A percentile compares a stretch with the other conserved stretches of the same genome.
Evolutionary conservation across 2,113 vertebrate genomes (phyloP).

Genomic region (Thermophis baileyi): DNA sequence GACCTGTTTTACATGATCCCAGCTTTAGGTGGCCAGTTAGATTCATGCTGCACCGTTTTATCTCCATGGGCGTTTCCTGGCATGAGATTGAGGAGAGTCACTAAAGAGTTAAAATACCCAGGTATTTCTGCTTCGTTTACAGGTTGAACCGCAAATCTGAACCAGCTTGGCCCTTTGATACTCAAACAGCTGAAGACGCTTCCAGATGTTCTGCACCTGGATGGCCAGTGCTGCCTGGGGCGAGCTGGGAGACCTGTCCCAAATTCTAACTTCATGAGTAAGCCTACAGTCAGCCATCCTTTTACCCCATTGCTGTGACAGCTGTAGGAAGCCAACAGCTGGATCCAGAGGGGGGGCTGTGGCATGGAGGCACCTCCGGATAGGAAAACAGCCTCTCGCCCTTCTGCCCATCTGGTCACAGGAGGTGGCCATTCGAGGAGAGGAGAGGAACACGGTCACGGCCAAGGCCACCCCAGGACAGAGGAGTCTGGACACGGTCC

Average conservation of each 20-base stretch:
- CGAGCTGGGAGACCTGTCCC: too few species aligned
- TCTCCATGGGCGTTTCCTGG: not conserved
- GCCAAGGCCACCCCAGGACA: not conserved
- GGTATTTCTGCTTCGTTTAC: not conserved
- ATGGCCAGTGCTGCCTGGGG: not conserved
- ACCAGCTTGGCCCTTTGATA: not conserved
- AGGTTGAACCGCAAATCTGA: not conserved
- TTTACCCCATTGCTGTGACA: not conserved
- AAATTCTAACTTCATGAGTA: not conserved
- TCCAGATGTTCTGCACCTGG: not conserved
- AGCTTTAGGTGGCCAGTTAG: not conserved
- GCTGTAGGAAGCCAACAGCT: not conserved
- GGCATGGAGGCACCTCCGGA: not conserved
- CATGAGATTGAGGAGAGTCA: too few species aligned
- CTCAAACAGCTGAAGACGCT: not conserved
- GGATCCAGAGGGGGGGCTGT: not conserved
- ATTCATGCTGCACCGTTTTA: not conserved
- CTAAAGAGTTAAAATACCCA: not conserved
- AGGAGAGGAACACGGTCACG: not conserved
- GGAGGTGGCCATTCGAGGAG: not conserved
- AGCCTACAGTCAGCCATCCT: not conserved
- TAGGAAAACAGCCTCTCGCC: not conserved
- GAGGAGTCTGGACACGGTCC: not conserved
- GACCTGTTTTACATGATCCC: not conserved
- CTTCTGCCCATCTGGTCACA: not conserved